These are phyloP conservation scores for Alloscopus bannaensis DNA, from an alignment of 2,888 invertebrate species.

Conservation along the genomic window DNA sequence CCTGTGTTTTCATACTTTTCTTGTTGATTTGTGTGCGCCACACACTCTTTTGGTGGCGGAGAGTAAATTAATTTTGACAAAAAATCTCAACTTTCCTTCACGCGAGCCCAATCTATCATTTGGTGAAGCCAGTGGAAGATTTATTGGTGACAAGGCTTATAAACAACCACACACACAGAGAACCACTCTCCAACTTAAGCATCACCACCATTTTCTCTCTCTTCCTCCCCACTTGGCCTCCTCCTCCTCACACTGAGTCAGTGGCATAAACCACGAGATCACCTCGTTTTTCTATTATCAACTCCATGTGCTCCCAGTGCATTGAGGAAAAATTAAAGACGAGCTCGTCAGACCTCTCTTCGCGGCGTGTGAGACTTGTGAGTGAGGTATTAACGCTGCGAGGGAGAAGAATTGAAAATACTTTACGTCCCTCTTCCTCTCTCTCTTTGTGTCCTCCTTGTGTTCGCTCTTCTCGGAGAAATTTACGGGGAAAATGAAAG, in stretches of 20 bases:
- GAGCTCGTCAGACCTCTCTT: neutral
- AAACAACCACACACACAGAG: conserved; percentile 13
- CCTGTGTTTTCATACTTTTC: neutral
- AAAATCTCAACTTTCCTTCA: conserved; percentile 22
- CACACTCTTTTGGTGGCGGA: neutral
- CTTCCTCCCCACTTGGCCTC: too few relatives aligned
- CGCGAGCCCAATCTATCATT: conserved; percentile 45
- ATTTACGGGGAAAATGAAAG: conserved; percentile 15
- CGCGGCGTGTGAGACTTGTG: neutral
- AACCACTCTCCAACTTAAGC: neutral
- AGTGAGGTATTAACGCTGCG: neutral
- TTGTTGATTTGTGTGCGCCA: neutral
- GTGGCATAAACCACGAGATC: neutral
- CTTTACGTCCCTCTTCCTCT: neutral
- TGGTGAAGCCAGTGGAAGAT: conserved; percentile 31
- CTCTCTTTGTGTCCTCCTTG: neutral
- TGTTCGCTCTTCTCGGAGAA: neutral
- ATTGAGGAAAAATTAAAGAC: neutral
- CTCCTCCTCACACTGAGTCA: too few relatives aligned
- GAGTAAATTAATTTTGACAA: conserved; percentile 39
- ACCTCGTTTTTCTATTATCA: conserved; percentile 3
- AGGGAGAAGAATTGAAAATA: neutral
- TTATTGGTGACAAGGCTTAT: conserved; percentile 53
- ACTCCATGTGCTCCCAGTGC: too few relatives aligned
- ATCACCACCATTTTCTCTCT: too few relatives aligned